These are phyloP conservation scores for Lycaena phlaeas DNA, from an alignment of 2,888 invertebrate genomes.

Conservation along the genomic window DNA sequence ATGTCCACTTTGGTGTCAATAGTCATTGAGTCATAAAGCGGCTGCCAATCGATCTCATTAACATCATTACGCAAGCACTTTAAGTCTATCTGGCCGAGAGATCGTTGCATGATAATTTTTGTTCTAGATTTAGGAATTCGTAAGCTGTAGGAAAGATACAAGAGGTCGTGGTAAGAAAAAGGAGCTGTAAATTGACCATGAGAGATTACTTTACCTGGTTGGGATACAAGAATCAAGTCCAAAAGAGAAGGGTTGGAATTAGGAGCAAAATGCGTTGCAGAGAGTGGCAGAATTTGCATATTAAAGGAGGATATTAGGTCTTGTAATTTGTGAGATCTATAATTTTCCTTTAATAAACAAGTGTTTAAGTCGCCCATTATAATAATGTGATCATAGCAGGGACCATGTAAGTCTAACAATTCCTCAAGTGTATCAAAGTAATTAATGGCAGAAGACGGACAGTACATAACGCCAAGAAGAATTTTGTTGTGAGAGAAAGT, in stretches of 20 bases:
- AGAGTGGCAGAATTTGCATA: conserved; percentile 6
- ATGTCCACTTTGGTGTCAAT: background rate
- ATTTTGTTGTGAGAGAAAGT: background rate
- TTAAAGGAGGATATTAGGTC: conserved; percentile 9
- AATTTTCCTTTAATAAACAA: conserved; percentile 10
- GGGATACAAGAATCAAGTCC: background rate
- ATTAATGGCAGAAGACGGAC: conserved; percentile 7
- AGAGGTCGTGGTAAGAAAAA: conserved; percentile 1
- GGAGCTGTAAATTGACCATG: background rate
- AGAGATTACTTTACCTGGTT: conserved; percentile 1
- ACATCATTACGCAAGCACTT: background rate
- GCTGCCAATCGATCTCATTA: background rate
- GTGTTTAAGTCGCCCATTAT: too few species aligned
- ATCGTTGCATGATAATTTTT: conserved; percentile 3
- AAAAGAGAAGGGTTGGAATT: conserved; percentile 9
- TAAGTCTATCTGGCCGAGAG: background rate
- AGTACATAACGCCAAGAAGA: conserved; percentile 4
- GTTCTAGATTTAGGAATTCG: background rate
- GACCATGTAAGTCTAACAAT: background rate
- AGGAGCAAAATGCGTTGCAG: conserved; percentile 8
- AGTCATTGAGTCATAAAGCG: background rate
- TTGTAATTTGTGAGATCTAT: conserved; percentile 3
- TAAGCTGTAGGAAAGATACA: background rate
- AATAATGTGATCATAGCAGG: conserved; percentile 5
- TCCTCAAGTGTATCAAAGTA: conserved; percentile 9